Conservation (phyloP, 2,797 vertebrate genomes). For the Todus mexicanus region DNA sequence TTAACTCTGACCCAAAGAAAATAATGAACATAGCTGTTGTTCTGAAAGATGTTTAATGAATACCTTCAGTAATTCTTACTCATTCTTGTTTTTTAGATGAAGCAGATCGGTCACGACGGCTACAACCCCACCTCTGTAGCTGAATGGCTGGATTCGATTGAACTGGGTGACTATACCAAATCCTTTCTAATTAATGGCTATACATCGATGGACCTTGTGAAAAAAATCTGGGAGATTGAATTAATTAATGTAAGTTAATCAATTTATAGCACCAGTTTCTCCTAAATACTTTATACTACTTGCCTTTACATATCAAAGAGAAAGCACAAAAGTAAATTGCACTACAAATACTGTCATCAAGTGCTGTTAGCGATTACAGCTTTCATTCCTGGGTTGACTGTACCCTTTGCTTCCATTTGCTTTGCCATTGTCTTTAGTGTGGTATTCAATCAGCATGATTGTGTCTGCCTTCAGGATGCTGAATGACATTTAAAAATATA, state of each 20-base stretch:
- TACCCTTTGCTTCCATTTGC: slow-evolving; percentile 8
- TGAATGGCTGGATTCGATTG: slow-evolving; percentile 96
- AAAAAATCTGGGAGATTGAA: slow-evolving; percentile 99
- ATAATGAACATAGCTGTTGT: not conserved
- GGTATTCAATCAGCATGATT: not conserved
- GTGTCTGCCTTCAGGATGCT: not conserved
- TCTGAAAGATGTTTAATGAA: not conserved
- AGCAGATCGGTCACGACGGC: slow-evolving; percentile 90
- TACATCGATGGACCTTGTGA: slow-evolving; percentile 97
- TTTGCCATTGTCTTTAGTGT: slow-evolving; percentile 20
- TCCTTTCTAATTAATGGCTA: slow-evolving; percentile 96
- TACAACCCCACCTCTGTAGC: slow-evolving; percentile 95
- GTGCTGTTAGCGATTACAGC: not conserved
- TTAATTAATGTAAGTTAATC: slow-evolving; percentile 93
- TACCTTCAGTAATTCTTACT: not conserved
- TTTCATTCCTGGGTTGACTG: not conserved
- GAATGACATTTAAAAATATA: slow-evolving; percentile 30
- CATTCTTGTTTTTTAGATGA: slow-evolving; percentile 80
- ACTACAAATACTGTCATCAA: not conserved
- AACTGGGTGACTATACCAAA: slow-evolving; percentile 97
- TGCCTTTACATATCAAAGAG: not conserved
- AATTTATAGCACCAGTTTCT: slow-evolving; percentile 11
- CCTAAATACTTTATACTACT: not conserved
- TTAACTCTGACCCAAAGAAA: not conserved
- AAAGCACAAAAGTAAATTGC: not conserved